phyloP scores from a whole-genome alignment of 2,797 vertebrate genomes.

The Hippopotamyrus pictus region DNA sequence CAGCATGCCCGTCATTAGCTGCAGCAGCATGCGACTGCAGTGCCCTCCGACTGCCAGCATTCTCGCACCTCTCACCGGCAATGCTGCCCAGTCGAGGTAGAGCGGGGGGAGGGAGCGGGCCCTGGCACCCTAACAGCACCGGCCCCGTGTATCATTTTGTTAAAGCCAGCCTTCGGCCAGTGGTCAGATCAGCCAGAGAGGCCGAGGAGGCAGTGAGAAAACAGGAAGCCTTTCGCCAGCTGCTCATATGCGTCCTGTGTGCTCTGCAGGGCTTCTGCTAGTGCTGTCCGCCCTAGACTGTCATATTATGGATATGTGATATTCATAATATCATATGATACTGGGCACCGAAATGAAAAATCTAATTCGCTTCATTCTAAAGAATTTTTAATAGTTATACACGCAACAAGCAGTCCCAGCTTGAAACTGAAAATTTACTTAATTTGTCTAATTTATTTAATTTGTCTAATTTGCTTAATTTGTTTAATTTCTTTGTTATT shows the following conservation, averaged over 20 bases:
- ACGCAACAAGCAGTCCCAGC: neutral
- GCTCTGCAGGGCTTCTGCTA: conserved; percentile 42
- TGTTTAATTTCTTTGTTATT: neutral
- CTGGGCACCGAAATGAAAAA: neutral
- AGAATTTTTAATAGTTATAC: neutral
- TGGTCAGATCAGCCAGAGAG: conserved; percentile 37
- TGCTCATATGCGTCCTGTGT: conserved; percentile 49
- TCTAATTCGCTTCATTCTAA: neutral
- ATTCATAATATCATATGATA: conserved; percentile 14
- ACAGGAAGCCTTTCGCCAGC: conserved; percentile 41
- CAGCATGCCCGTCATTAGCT: conserved; percentile 47
- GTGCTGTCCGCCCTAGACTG: neutral
- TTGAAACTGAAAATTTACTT: neutral
- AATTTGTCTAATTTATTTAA: neutral
- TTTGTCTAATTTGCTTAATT: neutral
- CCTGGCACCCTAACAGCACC: conserved; percentile 62
- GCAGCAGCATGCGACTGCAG: neutral
- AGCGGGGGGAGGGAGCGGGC: conserved; percentile 40
- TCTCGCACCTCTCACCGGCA: neutral
- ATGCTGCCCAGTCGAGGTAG: neutral
- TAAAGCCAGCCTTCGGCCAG: conserved; percentile 52
- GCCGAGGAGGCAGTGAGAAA: conserved; percentile 56
- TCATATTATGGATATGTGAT: conserved; percentile 12
- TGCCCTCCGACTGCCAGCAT: conserved; percentile 39
- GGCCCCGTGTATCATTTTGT: conserved; percentile 73